Percentiles rank a stretch among this genome's conserved stretches.
Conservation (phyloP, 2,797 vertebrate genomes). For the Austrolebias charrua region DNA sequence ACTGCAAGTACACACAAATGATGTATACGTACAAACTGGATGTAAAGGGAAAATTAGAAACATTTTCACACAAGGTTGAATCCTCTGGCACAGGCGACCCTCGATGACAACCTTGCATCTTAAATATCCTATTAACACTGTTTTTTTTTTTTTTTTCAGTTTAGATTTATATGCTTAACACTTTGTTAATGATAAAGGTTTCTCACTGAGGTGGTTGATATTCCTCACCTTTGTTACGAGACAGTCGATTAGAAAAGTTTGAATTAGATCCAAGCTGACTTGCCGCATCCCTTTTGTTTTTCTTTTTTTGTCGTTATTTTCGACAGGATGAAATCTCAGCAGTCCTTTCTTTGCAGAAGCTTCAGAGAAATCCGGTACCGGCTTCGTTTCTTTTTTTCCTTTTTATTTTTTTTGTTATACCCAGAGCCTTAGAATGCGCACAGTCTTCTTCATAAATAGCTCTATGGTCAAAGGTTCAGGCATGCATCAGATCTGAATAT, state of each 20-base stretch:
- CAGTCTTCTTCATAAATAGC: constrained; percentile 58
- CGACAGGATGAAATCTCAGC: constrained; percentile 48
- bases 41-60: constrained; percentile 61
- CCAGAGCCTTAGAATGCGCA: constrained; percentile 49
- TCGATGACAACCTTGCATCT: constrained; percentile 50
- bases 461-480: constrained; percentile 56
- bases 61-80: constrained; percentile 45
- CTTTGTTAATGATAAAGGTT: constrained; percentile 32
- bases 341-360: constrained; percentile 47
- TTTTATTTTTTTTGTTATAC: constrained; percentile 32
- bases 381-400: constrained; percentile 17
- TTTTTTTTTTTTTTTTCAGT: constrained; percentile 22
- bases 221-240: constrained; percentile 35
- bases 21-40: constrained; percentile 71
- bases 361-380: constrained; percentile 47
- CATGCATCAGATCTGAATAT: constrained; percentile 69
- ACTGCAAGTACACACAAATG: constrained; percentile 58
- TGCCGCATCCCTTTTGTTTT: constrained; percentile 25
- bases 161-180: constrained; percentile 32
- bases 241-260: constrained; percentile 44
- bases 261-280: constrained; percentile 53
- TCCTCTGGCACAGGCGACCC: constrained; percentile 53
- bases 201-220: constrained; percentile 50
- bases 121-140: constrained; percentile 24
- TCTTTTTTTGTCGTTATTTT: constrained; percentile 35